phyloP scores from a whole-genome alignment of 2,113 vertebrate species.

The Lasiurus cinereus region DNA sequence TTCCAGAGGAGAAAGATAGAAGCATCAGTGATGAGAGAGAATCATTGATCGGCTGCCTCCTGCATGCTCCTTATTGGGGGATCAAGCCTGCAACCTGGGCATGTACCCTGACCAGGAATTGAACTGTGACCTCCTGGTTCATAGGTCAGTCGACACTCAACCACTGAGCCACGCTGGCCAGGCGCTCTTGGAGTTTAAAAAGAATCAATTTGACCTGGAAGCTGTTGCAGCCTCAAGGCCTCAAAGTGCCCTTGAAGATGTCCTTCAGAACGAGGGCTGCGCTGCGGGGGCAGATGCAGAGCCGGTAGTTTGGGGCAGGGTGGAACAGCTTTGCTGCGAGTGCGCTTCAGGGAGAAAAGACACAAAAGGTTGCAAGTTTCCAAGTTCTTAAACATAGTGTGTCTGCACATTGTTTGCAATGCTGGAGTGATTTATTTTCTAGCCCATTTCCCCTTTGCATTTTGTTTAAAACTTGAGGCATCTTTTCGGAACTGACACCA shows the following conservation, averaged over 20 bases:
- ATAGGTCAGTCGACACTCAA: too few relatives aligned
- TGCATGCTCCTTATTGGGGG: too few relatives aligned
- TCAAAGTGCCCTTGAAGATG: slow-evolving; percentile 51
- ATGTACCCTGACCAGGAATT: too few relatives aligned
- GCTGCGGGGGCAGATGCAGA: neutral
- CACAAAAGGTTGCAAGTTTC: neutral
- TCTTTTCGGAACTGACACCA: neutral
- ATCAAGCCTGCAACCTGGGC: too few relatives aligned
- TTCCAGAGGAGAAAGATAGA: too few relatives aligned
- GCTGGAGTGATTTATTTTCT: neutral
- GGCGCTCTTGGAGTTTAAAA: neutral
- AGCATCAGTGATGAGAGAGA: too few relatives aligned
- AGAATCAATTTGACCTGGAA: slow-evolving; percentile 11
- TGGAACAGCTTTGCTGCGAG: neutral
- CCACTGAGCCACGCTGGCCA: too few relatives aligned
- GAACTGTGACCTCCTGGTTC: too few relatives aligned
- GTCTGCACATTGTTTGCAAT: slow-evolving; percentile 8
- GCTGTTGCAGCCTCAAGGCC: slow-evolving; percentile 3
- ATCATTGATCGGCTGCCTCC: too few relatives aligned
- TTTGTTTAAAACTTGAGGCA: slow-evolving; percentile 49
- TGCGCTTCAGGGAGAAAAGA: neutral
- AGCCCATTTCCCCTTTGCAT: neutral
- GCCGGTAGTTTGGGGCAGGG: neutral
- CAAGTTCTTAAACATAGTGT: neutral
- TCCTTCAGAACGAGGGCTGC: neutral